phyloP scores from a whole-genome alignment of 1,140 invertebrate genomes.

The Spodoptera frugiperda region DNA sequence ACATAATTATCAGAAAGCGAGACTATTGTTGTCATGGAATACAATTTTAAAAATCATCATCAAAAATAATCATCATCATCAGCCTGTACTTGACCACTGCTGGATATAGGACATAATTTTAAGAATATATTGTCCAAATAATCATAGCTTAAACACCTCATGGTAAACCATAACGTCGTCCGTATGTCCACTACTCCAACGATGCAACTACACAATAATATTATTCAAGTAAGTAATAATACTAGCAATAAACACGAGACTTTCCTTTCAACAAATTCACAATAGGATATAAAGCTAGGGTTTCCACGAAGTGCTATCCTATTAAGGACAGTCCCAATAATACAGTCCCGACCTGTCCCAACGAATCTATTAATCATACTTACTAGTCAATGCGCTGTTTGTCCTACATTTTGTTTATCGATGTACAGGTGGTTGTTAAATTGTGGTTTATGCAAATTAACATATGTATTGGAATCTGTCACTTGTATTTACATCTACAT shows the following conservation, averaged over 20 bases:
- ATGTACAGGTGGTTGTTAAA: slow-evolving; percentile 39
- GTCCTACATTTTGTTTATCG: slow-evolving; percentile 45
- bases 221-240: neutral
- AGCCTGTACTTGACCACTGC: too few species aligned
- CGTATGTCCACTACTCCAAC: too few species aligned
- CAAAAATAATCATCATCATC: too few species aligned
- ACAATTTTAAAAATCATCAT: too few species aligned
- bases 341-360: slow-evolving; percentile 61
- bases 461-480: neutral
- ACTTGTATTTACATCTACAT: too few species aligned
- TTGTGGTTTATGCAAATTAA: slow-evolving; percentile 7
- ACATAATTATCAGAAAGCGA: too few species aligned
- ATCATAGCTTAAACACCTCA: too few species aligned
- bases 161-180: too few species aligned
- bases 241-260: slow-evolving; percentile 1
- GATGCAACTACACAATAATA: neutral
- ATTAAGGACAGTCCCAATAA: slow-evolving; percentile 48
- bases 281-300: slow-evolving; percentile 24
- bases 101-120: too few species aligned
- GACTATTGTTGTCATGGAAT: too few species aligned
- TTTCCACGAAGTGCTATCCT: slow-evolving; percentile 39
- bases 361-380: slow-evolving; percentile 66
- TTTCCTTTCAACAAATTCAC: slow-evolving; percentile 23
- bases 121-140: too few species aligned
- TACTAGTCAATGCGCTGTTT: slow-evolving; percentile 46